Evolutionary conservation across 2,888 invertebrate genomes (phyloP).

Genomic region (Campoplex capitator): DNA sequence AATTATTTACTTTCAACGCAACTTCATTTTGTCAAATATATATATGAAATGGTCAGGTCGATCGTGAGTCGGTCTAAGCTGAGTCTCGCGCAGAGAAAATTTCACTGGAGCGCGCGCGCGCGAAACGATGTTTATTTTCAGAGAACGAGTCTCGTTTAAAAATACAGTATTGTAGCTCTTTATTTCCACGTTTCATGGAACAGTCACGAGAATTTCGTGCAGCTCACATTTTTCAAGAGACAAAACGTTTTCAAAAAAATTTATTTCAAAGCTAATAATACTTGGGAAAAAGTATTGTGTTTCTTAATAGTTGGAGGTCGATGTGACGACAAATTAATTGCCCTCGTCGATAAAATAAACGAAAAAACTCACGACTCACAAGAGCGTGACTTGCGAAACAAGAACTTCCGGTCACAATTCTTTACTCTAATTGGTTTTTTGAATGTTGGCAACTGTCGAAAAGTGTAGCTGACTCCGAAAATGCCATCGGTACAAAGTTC

Average conservation of each 20-base stretch:
- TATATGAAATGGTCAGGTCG: not conserved
- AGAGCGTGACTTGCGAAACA: too few relatives aligned
- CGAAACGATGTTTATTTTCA: constrained; percentile 72
- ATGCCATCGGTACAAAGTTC: not conserved
- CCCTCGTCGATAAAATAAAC: not conserved
- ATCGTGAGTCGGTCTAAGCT: not conserved
- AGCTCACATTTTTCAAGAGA: not conserved
- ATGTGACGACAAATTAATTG: not conserved
- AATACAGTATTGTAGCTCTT: constrained; percentile 42
- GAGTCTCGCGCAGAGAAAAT: constrained; percentile 30
- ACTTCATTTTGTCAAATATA: not conserved
- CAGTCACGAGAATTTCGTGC: constrained; percentile 5
- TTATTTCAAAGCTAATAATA: not conserved
- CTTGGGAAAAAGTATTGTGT: not conserved
- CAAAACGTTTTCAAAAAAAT: not conserved
- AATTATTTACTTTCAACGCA: not conserved
- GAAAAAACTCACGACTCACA: not conserved
- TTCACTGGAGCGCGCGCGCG: constrained; percentile 60
- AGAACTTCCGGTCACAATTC: too few relatives aligned
- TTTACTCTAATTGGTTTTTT: too few relatives aligned
- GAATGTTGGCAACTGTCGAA: too few relatives aligned
- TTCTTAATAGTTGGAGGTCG: not conserved
- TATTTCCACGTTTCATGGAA: constrained; percentile 33
- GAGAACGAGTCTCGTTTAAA: constrained; percentile 69
- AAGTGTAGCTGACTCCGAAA: not conserved